Base-by-base conservation (phyloP, 2,113 vertebrate species). In the Chlorodrepanis virens region DNA sequence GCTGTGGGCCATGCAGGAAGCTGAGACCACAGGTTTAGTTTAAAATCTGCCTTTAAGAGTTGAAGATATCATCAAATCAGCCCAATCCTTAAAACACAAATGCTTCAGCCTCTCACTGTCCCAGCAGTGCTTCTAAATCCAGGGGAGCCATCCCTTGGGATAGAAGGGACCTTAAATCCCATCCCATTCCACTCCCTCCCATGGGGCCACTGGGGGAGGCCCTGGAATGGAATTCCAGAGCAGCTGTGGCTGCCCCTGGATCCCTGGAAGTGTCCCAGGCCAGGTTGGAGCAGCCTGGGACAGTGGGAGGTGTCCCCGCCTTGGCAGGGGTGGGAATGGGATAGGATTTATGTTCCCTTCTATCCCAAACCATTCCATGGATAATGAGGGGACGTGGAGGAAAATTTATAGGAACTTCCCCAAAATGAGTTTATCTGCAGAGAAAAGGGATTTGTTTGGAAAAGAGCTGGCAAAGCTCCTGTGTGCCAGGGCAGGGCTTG, bases 251-350 rank as follows among this genome's bases (percentile, higher is more conserved):
- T 75, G 50, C 19, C 57, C 15, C 57, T 37, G 57, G n/a, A 60
- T 37, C 57, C 57, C 57, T 74, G 81, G 49, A 0, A 64, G 3
- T n/a, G 19, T 0, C 50, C 59, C 15, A 47, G 56, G n/a, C 23
- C 63, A 45, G 33, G 33, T 0, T 50, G 71, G 44, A 40, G 21
- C 31, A 44, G 0, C 16, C 33, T 45, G 56, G 39, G 17, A 11
- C 1, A 5, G 33, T 10, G 40, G 49, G 40, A 3, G 33, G 14
- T 37, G 40, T 54, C 20, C 54, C 54, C 60, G 44, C 44, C 67
- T 6, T 10, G 44, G 28, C 8, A 13, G 14, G 11, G 17, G 3
- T 29, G n/a, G 19, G 23, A 19, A 42, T 4, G 4, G n/a, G 68
- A 12, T 33, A 33, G 28, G 23, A 17, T 27, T 33, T 39, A 63